Evolutionary conservation across 2,113 vertebrate species (phyloP).

Genomic region (Ciconia stormi): DNA sequence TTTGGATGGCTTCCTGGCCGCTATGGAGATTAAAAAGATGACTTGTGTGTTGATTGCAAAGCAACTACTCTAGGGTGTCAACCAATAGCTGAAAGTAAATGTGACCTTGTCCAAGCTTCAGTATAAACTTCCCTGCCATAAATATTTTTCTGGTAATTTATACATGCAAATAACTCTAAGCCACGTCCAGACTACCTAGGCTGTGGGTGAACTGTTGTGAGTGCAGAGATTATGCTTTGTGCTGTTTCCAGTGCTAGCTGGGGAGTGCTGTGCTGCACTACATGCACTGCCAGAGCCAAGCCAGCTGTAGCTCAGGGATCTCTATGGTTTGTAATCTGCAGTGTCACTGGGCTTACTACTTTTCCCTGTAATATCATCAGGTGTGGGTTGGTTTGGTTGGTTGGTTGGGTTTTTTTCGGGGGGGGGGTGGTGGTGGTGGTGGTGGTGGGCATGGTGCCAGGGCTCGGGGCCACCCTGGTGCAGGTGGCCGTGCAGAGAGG

Average conservation of each 20-base stretch:
- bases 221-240: neutral
- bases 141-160: neutral
- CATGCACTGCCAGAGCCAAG: neutral
- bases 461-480: constrained; percentile 88
- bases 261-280: neutral
- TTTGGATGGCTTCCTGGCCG: neutral
- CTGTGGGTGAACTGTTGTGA: neutral
- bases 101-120: neutral
- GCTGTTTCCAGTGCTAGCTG: neutral
- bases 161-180: neutral
- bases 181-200: neutral
- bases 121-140: neutral
- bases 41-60: neutral
- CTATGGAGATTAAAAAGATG: neutral
- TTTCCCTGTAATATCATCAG: neutral
- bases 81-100: neutral
- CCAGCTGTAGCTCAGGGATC: neutral
- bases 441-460: constrained; percentile 90
- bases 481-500: constrained; percentile 89
- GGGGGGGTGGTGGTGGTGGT: no score
- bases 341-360: neutral
- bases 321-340: neutral
- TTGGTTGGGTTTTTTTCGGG: no score
- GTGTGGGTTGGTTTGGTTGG: neutral
- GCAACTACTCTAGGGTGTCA: neutral